Evolutionary conservation across 2,113 vertebrate species (phyloP), one percentile per base, ranked within the genome.

Genomic region (Fukomys damarensis): DNA sequence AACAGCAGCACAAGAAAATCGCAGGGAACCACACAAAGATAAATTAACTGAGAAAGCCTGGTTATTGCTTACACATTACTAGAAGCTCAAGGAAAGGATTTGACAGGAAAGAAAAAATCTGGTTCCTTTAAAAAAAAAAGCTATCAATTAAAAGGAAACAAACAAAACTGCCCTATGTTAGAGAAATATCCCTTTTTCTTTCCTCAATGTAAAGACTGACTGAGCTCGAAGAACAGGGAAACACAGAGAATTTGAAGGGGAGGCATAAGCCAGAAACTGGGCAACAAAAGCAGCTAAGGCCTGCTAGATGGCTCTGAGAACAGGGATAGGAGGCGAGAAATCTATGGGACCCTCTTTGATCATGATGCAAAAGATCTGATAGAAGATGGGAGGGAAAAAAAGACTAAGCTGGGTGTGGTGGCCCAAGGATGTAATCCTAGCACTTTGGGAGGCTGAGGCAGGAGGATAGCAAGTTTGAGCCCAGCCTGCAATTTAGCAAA

Each of bases 11-110:
- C 66, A 89, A 79, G 30, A 72, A 82, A 76, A 52, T 77, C 77
- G 24, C 76, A 95, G 94, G 32, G 52, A 89, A 14, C 81, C 38
- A 68, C 30, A 94, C 32, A 61, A 86, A 92, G 35, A 72, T n/a
- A 87, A 93, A 82, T 93, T 93, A 49, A 74, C 68, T 82, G 49
- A 94, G 93, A 96, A 91, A 89, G 26, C 61, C 63, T 24, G 20
- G 43, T 84, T 84, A 81, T 66, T 95, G 52, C 19, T 96, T 82
- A 88, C 88, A 58, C 6, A 74, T 83, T 81, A 89, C 49, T 94
- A 56, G 93, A 96, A 92, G 20, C 56, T 80, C 58, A 54, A 86
- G 38, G 70, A 89, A 93, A 96, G 30, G 24, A 86, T 86, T 89
- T 91, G 72, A 24, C 43, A 26, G 49, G 9, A 90, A 91, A 65